phyloP scores from a whole-genome alignment of 2,888 invertebrate genomes.

The Harmothoe impar region DNA sequence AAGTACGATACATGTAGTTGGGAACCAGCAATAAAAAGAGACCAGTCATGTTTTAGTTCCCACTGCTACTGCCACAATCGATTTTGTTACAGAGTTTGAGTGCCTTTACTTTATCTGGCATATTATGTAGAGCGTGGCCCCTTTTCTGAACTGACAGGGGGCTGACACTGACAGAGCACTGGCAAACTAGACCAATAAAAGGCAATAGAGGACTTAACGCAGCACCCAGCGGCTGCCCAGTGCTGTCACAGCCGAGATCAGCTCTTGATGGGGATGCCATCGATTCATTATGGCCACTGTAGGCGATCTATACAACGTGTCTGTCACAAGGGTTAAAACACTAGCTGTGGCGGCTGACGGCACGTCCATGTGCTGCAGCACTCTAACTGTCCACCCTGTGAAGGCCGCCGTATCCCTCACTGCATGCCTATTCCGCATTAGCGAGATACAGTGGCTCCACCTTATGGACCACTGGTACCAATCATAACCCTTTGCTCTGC shows the following conservation, averaged over 20 bases:
- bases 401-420: too few species aligned
- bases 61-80: background rate
- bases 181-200: constrained; percentile 16
- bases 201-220: background rate
- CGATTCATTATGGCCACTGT: background rate
- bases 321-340: background rate
- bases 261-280: background rate
- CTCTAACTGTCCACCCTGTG: too few species aligned
- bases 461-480: too few species aligned
- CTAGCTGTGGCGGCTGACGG: background rate
- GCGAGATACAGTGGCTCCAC: too few species aligned
- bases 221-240: background rate
- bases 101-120: background rate
- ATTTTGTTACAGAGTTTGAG: background rate
- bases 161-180: background rate
- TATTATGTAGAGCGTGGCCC: background rate
- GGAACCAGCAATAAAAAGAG: too few species aligned
- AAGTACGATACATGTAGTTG: too few species aligned
- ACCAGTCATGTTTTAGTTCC: background rate
- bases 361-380: too few species aligned
- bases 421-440: too few species aligned
- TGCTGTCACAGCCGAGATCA: background rate
- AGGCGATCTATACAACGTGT: background rate
- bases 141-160: background rate
- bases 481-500: too few species aligned